Percentiles rank a stretch among this genome's conserved stretches.
Evolutionary conservation across 2,113 vertebrate species (phyloP).

Genomic region (Falco punctatus): DNA sequence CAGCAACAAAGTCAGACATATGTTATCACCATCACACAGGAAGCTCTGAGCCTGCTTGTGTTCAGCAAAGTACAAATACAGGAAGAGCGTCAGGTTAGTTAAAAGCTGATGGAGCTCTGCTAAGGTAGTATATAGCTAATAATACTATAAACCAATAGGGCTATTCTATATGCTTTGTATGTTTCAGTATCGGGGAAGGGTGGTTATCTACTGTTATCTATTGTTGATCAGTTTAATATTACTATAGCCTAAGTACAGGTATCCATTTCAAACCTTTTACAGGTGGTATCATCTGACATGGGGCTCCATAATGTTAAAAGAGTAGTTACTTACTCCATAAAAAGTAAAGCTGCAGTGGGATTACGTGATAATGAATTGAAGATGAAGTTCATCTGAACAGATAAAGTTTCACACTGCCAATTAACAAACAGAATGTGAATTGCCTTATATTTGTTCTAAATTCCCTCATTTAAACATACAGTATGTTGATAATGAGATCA

Average conservation of each 20-base stretch:
- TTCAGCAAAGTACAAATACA: slow-evolving; percentile 78
- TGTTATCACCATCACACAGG: slow-evolving; percentile 72
- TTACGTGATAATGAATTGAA: background rate
- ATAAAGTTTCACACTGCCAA: background rate
- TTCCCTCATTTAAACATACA: background rate
- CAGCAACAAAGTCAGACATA: slow-evolving; percentile 70
- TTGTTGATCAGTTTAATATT: background rate
- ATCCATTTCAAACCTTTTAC: background rate
- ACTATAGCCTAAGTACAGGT: background rate
- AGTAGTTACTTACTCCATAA: background rate
- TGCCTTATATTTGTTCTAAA: background rate
- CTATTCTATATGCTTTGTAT: background rate
- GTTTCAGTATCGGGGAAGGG: background rate
- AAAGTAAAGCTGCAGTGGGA: background rate
- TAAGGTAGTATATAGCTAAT: slow-evolving; percentile 24
- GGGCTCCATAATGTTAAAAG: background rate
- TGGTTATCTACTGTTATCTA: background rate
- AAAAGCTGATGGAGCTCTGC: slow-evolving; percentile 51
- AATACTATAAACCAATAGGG: background rate
- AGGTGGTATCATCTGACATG: background rate
- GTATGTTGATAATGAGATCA: background rate
- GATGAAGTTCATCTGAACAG: background rate
- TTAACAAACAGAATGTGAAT: background rate
- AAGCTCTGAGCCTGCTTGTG: slow-evolving; percentile 65
- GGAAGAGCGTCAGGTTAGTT: slow-evolving; percentile 76